Evolutionary conservation across 2,113 vertebrate species (phyloP).

Genomic region (Piaya cayana): DNA sequence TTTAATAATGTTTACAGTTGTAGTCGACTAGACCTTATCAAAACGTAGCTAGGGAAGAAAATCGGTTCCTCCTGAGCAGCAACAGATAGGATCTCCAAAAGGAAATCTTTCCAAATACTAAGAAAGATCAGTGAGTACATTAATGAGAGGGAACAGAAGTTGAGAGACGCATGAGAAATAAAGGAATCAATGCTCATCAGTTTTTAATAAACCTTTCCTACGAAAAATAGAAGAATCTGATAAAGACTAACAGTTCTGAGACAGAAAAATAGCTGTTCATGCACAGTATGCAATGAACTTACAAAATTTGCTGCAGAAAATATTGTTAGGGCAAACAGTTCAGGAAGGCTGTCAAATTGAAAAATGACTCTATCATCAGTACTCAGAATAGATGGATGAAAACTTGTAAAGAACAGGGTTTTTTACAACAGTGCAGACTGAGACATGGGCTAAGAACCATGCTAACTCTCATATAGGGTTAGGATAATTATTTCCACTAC

Average conservation of each 20-base stretch:
- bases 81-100: background rate
- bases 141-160: slow-evolving; percentile 7
- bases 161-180: background rate
- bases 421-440: background rate
- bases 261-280: background rate
- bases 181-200: background rate
- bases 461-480: background rate
- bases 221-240: background rate
- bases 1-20: background rate
- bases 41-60: background rate
- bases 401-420: background rate
- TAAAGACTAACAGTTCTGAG: background rate
- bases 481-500: background rate
- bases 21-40: background rate
- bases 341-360: background rate
- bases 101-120: background rate
- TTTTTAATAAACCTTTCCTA: background rate
- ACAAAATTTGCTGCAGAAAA: background rate
- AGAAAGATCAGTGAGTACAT: slow-evolving; percentile 7
- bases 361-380: background rate
- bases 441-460: background rate
- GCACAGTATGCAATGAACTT: background rate
- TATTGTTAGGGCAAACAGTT: background rate
- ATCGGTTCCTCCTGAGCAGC: background rate
- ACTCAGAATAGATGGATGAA: background rate